Conservation (phyloP, 2,113 vertebrate genomes). For the Epinephelus lanceolatus region DNA sequence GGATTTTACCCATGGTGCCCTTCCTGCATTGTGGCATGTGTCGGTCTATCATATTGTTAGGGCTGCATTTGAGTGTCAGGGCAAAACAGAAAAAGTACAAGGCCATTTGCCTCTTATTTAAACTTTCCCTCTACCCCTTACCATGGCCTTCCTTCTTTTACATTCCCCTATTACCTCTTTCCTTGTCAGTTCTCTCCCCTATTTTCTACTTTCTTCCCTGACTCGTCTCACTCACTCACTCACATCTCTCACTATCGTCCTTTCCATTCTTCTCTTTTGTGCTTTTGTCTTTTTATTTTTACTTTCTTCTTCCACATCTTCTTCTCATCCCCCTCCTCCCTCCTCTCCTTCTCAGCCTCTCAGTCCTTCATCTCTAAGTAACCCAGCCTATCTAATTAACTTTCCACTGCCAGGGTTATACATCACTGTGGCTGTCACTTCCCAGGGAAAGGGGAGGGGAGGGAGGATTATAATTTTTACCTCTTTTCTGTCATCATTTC, state of each 20-base stretch:
- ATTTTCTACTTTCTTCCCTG: slow-evolving; percentile 5
- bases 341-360: slow-evolving; percentile 38
- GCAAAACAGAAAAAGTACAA: not conserved
- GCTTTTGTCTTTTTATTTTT: slow-evolving; percentile 33
- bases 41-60: not conserved
- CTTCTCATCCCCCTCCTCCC: slow-evolving; percentile 31
- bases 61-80: not conserved
- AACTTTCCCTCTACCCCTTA: not conserved
- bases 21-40: not conserved
- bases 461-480: slow-evolving; percentile 64
- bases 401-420: slow-evolving; percentile 81
- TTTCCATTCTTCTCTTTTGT: slow-evolving; percentile 22
- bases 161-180: not conserved
- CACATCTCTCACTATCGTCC: not conserved
- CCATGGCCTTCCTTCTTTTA: not conserved
- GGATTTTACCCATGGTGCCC: not conserved
- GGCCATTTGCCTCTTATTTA: slow-evolving; percentile 13
- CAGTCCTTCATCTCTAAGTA: slow-evolving; percentile 77
- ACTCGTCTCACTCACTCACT: slow-evolving; percentile 17
- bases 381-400: slow-evolving; percentile 85
- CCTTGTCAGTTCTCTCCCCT: not conserved
- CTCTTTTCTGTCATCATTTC: slow-evolving; percentile 58
- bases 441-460: slow-evolving; percentile 55
- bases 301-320: slow-evolving; percentile 30
- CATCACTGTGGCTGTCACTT: slow-evolving; percentile 83